Percentiles rank a stretch among this genome's conserved stretches.
Evolutionary conservation across 2,797 vertebrate genomes (phyloP).

Genomic region (Ambastaia sidthimunki): DNA sequence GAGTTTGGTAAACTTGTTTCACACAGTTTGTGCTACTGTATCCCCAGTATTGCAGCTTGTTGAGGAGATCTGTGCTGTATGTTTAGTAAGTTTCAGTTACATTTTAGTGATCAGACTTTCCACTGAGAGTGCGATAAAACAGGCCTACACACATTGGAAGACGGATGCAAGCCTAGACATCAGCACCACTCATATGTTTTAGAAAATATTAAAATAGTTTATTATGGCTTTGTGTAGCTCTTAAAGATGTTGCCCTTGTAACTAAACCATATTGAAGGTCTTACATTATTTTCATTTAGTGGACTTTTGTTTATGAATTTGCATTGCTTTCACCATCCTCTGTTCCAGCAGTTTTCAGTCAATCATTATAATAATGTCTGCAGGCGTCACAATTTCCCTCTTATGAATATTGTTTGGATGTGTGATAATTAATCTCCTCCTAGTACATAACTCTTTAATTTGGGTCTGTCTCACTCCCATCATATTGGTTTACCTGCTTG

Average conservation of each 20-base stretch:
- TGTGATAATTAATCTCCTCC: constrained; percentile 51
- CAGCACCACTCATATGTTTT: background rate
- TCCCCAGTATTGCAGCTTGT: background rate
- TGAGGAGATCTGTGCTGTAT: background rate
- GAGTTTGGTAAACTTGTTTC: background rate
- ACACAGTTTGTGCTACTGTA: background rate
- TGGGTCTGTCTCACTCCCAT: background rate
- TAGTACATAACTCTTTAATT: constrained; percentile 9
- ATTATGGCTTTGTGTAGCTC: background rate
- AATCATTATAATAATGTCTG: constrained; percentile 31
- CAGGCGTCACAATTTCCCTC: background rate
- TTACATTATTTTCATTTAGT: background rate
- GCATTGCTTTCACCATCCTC: background rate
- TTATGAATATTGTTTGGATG: background rate
- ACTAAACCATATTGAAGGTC: background rate
- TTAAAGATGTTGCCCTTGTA: background rate
- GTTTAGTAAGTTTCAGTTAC: no score
- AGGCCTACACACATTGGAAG: background rate
- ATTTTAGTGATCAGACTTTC: no score
- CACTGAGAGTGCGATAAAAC: background rate
- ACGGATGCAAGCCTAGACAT: no score
- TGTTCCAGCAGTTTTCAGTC: constrained; percentile 34
- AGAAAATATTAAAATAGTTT: background rate
- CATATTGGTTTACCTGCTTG: constrained; percentile 23
- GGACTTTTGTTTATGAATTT: background rate